Conservation (phyloP, 2,797 vertebrate genomes). For the Champsocephalus esox region DNA sequence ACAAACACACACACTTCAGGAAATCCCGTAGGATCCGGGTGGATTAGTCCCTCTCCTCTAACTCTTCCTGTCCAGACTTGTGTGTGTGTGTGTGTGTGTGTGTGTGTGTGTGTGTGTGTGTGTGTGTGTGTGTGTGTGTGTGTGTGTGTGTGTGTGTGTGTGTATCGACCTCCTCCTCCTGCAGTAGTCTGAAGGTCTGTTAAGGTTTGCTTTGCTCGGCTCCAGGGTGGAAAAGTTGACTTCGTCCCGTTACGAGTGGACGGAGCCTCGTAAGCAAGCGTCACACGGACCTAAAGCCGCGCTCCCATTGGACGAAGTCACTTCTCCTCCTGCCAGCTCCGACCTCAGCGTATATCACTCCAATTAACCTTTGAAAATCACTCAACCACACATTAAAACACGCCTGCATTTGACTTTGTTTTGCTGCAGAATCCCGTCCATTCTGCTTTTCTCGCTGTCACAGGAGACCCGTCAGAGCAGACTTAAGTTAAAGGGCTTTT, state of each 20-base stretch:
- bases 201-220: neutral
- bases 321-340: neutral
- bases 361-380: slow-evolving; percentile 7
- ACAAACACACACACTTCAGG: too few species aligned
- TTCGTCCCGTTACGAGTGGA: slow-evolving; percentile 11
- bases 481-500: too few species aligned
- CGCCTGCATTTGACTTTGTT: neutral
- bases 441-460: neutral
- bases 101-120: too few species aligned
- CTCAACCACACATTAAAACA: neutral
- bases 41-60: too few species aligned
- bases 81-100: too few species aligned
- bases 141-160: neutral
- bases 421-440: neutral
- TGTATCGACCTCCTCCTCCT: neutral
- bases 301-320: slow-evolving; percentile 22
- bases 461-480: neutral
- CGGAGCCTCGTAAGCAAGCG: slow-evolving; percentile 33
- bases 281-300: slow-evolving; percentile 25
- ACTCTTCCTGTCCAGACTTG: too few species aligned
- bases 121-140: slow-evolving; percentile 18
- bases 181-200: neutral
- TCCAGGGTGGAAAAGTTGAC: slow-evolving; percentile 45
- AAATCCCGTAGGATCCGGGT: too few species aligned
- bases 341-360: neutral